phyloP scores from a whole-genome alignment of 2,797 vertebrate genomes.

The Rhabdophis nuchalis region DNA sequence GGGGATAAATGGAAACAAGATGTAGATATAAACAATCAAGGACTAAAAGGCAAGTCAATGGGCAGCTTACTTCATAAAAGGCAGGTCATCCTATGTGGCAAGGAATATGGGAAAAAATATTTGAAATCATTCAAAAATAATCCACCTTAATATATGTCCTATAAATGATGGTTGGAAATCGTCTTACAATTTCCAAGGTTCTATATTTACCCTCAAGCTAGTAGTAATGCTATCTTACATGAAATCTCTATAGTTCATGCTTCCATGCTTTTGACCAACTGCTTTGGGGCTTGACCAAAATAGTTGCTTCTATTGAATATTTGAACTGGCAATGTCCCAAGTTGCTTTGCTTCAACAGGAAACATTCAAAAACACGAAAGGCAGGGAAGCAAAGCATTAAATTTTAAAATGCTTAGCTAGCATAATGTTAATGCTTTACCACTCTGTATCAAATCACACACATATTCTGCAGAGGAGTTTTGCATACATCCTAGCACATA shows the following conservation, averaged over 20 bases:
- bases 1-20: neutral
- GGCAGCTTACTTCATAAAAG: neutral
- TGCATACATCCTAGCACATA: neutral
- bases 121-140: neutral
- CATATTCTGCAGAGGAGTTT: neutral
- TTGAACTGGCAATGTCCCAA: neutral
- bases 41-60: neutral
- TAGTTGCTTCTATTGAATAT: neutral
- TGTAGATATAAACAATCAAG: neutral
- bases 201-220: neutral
- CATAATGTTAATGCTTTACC: neutral
- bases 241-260: neutral
- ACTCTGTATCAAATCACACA: neutral
- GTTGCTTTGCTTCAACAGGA: neutral
- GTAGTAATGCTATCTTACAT: neutral
- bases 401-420: neutral
- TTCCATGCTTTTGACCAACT: neutral
- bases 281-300: neutral
- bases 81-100: neutral
- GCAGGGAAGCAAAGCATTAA: neutral
- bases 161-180: neutral
- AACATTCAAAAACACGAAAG: constrained; percentile 6
- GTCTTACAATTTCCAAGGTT: neutral
- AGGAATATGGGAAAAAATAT: neutral
- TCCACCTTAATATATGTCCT: neutral